Conservation (phyloP, 2,888 invertebrate species). For the Drosophila lutescens region DNA sequence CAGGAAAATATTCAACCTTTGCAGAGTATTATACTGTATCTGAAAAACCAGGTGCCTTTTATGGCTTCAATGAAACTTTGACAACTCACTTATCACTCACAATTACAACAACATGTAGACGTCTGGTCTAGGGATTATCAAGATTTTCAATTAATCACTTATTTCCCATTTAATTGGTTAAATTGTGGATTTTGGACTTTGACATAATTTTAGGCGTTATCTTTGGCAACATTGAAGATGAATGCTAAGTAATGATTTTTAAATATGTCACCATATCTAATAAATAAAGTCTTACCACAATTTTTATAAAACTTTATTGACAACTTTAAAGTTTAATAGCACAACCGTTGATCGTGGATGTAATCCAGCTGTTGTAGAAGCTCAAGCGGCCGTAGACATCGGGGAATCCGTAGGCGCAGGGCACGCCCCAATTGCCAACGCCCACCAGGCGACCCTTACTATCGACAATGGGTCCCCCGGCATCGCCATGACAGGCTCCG, state of each 20-base stretch:
- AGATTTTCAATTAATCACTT: slow-evolving; percentile 35
- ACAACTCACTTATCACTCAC: slow-evolving; percentile 24
- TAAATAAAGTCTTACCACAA: slow-evolving; percentile 11
- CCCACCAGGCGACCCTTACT: slow-evolving; percentile 78
- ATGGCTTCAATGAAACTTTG: slow-evolving; percentile 12
- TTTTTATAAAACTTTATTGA: slow-evolving; percentile 1
- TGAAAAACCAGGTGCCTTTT: slow-evolving; percentile 17
- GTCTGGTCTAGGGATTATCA: slow-evolving; percentile 47
- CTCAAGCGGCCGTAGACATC: slow-evolving; percentile 81
- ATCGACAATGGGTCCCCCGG: slow-evolving; percentile 81
- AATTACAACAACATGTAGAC: slow-evolving; percentile 51
- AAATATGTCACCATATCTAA: not conserved
- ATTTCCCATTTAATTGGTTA: slow-evolving; percentile 8
- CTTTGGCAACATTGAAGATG: not conserved
- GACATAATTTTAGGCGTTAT: not conserved
- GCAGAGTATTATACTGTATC: slow-evolving; percentile 9
- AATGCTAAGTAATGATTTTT: too few species aligned
- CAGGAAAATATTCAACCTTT: not conserved
- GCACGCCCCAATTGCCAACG: slow-evolving; percentile 82
- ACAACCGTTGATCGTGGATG: slow-evolving; percentile 77
- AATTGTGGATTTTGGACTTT: slow-evolving; percentile 21
- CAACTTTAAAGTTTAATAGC: slow-evolving; percentile 11
- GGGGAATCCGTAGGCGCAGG: slow-evolving; percentile 82
- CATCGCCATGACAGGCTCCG: slow-evolving; percentile 84
- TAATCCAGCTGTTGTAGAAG: slow-evolving; percentile 81